A percentile compares a stretch with the other conserved stretches of the same genome.
These are phyloP conservation scores for Lasiurus borealis DNA, from an alignment of 2,113 vertebrate genomes.

Conservation along the genomic window DNA sequence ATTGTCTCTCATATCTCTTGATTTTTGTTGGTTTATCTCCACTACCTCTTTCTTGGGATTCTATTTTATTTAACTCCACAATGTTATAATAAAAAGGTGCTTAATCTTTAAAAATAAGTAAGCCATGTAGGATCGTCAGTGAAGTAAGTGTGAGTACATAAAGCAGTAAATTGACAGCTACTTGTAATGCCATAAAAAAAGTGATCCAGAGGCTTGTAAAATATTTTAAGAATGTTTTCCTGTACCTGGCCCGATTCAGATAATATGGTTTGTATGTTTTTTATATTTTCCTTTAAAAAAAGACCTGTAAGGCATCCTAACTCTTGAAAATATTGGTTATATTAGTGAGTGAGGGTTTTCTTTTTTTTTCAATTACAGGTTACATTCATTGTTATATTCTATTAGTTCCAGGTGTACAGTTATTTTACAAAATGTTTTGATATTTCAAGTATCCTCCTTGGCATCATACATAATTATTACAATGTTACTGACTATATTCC, in stretches of 20 bases:
- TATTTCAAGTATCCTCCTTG: not conserved
- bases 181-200: not conserved
- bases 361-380: not conserved
- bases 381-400: not conserved
- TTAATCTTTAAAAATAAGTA: conserved; percentile 19
- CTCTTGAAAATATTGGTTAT: not conserved
- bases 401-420: not conserved
- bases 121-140: not conserved
- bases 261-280: not conserved
- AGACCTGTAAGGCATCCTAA: not conserved
- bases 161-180: not conserved
- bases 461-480: not conserved
- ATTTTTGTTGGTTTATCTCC: not conserved
- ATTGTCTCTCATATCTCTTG: not conserved
- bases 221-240: conserved; percentile 36
- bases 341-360: not conserved
- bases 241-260: not conserved
- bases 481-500: not conserved
- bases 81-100: not conserved
- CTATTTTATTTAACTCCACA: conserved; percentile 11
- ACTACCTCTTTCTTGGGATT: not conserved
- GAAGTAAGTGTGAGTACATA: not conserved
- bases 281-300: not conserved
- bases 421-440: not conserved
- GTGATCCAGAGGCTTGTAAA: not conserved